Evolutionary conservation across 30 jellyfish, hydroid and myxozoan genomes (phyloP).

Genomic region (Turritopsis dohrnii): DNA sequence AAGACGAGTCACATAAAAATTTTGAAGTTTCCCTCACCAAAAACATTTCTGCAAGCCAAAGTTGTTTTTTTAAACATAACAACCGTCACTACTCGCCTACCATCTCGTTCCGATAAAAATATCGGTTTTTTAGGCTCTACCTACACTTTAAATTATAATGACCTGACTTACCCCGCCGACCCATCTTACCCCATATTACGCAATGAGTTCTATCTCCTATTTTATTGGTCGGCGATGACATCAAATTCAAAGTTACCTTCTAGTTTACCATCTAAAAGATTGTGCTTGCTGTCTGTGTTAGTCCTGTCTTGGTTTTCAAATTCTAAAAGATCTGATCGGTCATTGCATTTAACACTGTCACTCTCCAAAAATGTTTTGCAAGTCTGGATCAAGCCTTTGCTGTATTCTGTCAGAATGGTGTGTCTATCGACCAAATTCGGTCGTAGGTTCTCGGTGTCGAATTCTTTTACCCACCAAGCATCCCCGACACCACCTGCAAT

Average conservation of each 20-base stretch:
- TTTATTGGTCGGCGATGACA: too few species aligned
- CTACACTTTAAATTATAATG: too few species aligned
- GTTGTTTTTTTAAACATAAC: too few species aligned
- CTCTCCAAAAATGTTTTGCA: not conserved
- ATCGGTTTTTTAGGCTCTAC: too few species aligned
- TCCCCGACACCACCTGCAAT: not conserved
- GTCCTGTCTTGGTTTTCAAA: not conserved
- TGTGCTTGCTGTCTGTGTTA: not conserved
- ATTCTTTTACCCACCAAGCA: slow-evolving; percentile 4
- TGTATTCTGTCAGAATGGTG: not conserved
- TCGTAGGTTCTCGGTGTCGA: not conserved
- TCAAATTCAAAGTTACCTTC: not conserved
- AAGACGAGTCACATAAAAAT: too few species aligned
- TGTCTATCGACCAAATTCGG: not conserved
- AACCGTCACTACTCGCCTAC: too few species aligned
- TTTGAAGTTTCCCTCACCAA: too few species aligned
- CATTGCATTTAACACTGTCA: not conserved
- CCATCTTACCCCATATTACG: too few species aligned
- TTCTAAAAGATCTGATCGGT: not conserved
- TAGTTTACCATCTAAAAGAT: not conserved
- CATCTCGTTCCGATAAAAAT: too few species aligned
- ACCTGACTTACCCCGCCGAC: too few species aligned
- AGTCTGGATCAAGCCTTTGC: not conserved
- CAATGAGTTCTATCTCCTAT: too few species aligned
- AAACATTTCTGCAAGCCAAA: too few species aligned